Evolutionary conservation across 2,888 invertebrate species (phyloP), one percentile per base, ranked within the genome.

Genomic region (Erpobdella octoculata): DNA sequence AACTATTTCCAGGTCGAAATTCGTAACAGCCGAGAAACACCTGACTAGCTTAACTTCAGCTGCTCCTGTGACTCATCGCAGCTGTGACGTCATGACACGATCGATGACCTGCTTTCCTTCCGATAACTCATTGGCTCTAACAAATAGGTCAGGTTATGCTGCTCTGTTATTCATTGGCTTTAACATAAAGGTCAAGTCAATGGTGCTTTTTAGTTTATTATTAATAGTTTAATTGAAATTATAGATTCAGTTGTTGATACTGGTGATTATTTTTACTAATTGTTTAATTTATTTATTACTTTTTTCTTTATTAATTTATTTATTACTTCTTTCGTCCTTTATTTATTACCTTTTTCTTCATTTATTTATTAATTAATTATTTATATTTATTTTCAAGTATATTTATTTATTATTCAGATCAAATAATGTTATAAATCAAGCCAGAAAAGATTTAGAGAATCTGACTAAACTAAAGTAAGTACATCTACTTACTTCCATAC

Each of bases 351-450:
- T 15, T 28, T 0, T n/a, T 6, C 28, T 5, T 65, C 1, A 35
- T 2, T 65, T 3, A 65, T 65, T 65, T 12, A 66, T 36, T 66
- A n/a, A 66, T 66, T 66, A 9, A 66, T 66, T 62, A 6, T 31
- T 62, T n/a, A 28, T 66, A 37, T 15, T 18, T 25, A 38, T 75
- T 28, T n/a, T n/a, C n/a, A n/a, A n/a, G n/a, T n/a, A n/a, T n/a
- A n/a, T n/a, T n/a, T n/a, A n/a, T n/a, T n/a, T n/a, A n/a, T n/a
- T n/a, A n/a, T 2, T 61, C 61, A 84, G 91, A 76, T 90, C 93
- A 0, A 91, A 92, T 61, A 31, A 61, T 31, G 33, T 61, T 28
- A 31, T 61, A 5, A 33, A 61, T 18, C 61, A 61, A 9, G 61
- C 61, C 4, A 18, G 31, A 9, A 18, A 6, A 61, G 33, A 61